Conservation (phyloP, 2,113 vertebrate genomes). For the Carollia perspicillata region DNA sequence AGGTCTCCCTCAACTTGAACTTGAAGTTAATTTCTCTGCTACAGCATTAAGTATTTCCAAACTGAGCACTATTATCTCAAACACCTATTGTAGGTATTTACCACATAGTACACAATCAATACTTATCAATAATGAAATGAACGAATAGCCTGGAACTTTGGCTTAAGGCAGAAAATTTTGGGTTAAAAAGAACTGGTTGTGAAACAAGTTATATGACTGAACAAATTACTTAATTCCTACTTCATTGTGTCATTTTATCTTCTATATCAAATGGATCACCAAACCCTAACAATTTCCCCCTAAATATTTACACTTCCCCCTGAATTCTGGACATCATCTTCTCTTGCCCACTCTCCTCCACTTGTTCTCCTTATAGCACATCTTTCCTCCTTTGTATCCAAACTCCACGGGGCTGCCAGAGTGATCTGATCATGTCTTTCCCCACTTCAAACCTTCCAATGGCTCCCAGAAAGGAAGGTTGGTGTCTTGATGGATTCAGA, state of each 20-base stretch:
- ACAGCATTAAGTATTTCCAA: neutral
- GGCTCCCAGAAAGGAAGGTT: neutral
- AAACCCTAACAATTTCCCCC: neutral
- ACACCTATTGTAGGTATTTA: neutral
- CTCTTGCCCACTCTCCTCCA: neutral
- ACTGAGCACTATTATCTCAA: neutral
- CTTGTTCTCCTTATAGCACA: neutral
- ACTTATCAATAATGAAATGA: neutral
- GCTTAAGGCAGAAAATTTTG: neutral
- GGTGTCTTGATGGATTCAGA: neutral
- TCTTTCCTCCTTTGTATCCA: neutral
- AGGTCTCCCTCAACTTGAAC: neutral
- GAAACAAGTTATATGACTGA: neutral
- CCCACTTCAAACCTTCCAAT: neutral
- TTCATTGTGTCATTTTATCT: neutral
- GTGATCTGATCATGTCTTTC: neutral
- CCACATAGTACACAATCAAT: neutral
- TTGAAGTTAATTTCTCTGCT: neutral
- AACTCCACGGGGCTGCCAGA: neutral
- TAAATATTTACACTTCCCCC: neutral
- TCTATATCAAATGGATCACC: neutral
- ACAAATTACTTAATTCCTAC: neutral
- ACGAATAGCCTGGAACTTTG: neutral
- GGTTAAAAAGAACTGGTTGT: neutral
- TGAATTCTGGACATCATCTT: neutral